Conservation (phyloP, 2,888 invertebrate species). For the Amblyjoppa fuscipennis region DNA sequence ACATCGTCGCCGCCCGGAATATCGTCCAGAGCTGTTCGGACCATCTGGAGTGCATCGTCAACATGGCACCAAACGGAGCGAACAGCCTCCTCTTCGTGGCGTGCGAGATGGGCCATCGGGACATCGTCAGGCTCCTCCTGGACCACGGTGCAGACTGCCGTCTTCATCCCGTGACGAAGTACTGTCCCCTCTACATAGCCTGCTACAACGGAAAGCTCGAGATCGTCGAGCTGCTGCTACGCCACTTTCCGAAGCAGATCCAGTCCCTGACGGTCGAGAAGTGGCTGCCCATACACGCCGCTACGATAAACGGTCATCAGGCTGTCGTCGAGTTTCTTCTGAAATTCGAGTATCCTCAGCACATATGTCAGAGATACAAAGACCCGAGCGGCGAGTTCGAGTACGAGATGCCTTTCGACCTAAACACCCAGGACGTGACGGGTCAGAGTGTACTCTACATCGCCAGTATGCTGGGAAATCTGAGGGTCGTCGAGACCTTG, state of each 20-base stretch:
- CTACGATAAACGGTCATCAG: conserved; percentile 95
- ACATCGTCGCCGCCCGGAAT: conserved; percentile 89
- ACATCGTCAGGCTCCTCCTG: conserved; percentile 92
- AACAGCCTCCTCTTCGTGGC: conserved; percentile 96
- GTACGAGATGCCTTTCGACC: conserved; percentile 95
- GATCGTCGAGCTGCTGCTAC: conserved; percentile 91
- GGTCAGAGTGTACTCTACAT: conserved; percentile 97
- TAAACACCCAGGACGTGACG: conserved; percentile 95
- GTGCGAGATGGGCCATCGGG: conserved; percentile 93
- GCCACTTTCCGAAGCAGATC: conserved; percentile 94
- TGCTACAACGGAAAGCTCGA: conserved; percentile 94
- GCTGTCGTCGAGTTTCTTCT: conserved; percentile 92
- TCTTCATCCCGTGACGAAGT: conserved; percentile 95
- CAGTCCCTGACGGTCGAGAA: conserved; percentile 95
- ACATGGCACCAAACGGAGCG: conserved; percentile 95
- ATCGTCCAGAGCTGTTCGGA: conserved; percentile 89
- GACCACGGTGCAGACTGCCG: conserved; percentile 95
- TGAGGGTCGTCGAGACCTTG: conserved; percentile 91
- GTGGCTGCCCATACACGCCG: conserved; percentile 97
- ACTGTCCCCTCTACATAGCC: conserved; percentile 96
- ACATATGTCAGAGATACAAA: conserved; percentile 88
- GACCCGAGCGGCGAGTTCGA: conserved; percentile 92
- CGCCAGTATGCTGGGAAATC: conserved; percentile 94
- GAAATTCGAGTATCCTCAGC: conserved; percentile 92
- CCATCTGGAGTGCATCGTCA: conserved; percentile 91